Evolutionary conservation across 2,113 vertebrate genomes (phyloP), one percentile per base, ranked within the genome.

Genomic region (Sinocyclocheilus rhinocerous): DNA sequence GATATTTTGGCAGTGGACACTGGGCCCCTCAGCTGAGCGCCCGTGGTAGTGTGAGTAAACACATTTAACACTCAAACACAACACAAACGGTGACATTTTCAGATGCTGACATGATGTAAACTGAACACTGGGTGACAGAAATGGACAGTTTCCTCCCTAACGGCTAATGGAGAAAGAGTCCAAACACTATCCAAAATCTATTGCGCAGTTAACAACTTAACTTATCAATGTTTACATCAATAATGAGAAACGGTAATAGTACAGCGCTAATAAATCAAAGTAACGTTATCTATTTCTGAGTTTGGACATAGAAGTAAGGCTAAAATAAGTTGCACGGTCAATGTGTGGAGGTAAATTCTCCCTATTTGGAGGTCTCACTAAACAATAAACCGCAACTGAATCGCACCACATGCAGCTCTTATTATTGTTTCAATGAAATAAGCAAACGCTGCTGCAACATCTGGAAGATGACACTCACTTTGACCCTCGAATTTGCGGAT

Each of bases 401-500:
- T 55, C 76, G 15, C 9, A 1, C 2, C 12, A 36, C 55, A 33
- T 12, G 76, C 50, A 22, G 33, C 11, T 63, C 26, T 36, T 80
- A n/a, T 36, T 80, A n/a, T 63, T 63, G 55, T 42, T 61, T 16
- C 22, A 13, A 13, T 61, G 0, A 42, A 61, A 22, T 24, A 61
- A 61, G 42, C 77, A 42, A 59, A 59, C 20, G 33, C 24, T 22
- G 3, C 29, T 69, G 55, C 5, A 29, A 33, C n/a, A 39, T 50
- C 55, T 55, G n/a, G 36, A 45, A 80, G 4, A 3, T 22, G 33
- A 36, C 13, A 98, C 98, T 99, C 94, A 99, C 98, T 99, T 94
- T 99, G 97, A 91, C 97, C 98, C 96, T 99, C 98, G 94, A 99
- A 99, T 98, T 99, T 99, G 93, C 97, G 96, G 92, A 99, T 99